Evolutionary conservation across 2,888 invertebrate species (phyloP).

Genomic region (Synergus umbraculus): DNA sequence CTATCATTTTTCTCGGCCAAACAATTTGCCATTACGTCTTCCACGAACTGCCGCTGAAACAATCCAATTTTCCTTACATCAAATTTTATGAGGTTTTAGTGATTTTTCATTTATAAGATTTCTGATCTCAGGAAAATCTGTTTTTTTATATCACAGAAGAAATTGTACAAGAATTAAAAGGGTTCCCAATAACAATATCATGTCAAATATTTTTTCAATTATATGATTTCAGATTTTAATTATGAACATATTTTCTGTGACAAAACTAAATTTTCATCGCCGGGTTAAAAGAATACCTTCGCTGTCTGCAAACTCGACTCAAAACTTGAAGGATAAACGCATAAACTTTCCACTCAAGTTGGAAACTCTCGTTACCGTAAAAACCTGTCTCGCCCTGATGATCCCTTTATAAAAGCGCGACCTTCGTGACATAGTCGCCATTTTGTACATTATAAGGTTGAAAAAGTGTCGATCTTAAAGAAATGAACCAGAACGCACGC

Average conservation of each 20-base stretch:
- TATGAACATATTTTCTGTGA: neutral
- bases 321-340: slow-evolving; percentile 29
- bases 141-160: neutral
- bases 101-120: slow-evolving; percentile 15
- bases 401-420: slow-evolving; percentile 11
- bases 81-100: slow-evolving; percentile 53
- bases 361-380: slow-evolving; percentile 31
- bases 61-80: slow-evolving; percentile 57
- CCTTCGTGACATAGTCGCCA: slow-evolving; percentile 5
- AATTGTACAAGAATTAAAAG: neutral
- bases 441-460: slow-evolving; percentile 3
- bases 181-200: too few relatives aligned
- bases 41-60: slow-evolving; percentile 45
- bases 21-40: slow-evolving; percentile 13
- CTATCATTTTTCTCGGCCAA: slow-evolving; percentile 6
- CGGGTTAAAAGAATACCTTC: neutral
- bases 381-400: slow-evolving; percentile 19
- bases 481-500: slow-evolving; percentile 2
- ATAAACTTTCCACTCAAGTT: slow-evolving; percentile 6
- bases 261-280: slow-evolving; percentile 4
- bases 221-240: neutral
- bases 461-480: neutral
- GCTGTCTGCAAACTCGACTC: neutral
- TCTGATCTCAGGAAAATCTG: neutral
- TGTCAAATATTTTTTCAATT: neutral